Conservation (phyloP, 2,888 invertebrate species). For the Polydrusus tereticollis region DNA sequence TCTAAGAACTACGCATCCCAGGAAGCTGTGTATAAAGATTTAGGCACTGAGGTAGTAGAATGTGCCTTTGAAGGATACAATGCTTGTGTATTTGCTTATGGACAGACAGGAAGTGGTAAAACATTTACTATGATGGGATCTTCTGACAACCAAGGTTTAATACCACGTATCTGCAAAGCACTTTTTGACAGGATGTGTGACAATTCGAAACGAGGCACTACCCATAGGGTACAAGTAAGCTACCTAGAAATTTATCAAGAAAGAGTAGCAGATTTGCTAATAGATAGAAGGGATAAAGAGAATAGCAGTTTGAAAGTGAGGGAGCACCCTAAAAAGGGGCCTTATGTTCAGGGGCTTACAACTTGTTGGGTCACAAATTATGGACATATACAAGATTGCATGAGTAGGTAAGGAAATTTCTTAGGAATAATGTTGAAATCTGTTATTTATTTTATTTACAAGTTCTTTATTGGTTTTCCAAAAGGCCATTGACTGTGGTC, state of each 20-base stretch:
- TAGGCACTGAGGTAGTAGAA: constrained; percentile 83
- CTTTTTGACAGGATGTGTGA: constrained; percentile 86
- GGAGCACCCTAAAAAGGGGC: constrained; percentile 82
- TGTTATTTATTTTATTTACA: too few relatives aligned
- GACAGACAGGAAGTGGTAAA: constrained; percentile 92
- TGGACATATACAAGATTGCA: constrained; percentile 83
- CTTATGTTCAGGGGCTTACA: constrained; percentile 88
- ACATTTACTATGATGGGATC: constrained; percentile 95
- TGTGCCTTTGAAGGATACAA: constrained; percentile 89
- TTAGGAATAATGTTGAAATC: too few relatives aligned
- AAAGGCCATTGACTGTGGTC: too few relatives aligned
- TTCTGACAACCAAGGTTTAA: constrained; percentile 82
- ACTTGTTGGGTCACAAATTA: constrained; percentile 89
- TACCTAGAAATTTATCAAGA: constrained; percentile 76
- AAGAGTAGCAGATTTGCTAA: constrained; percentile 79
- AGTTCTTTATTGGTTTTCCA: too few relatives aligned
- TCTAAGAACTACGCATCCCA: constrained; percentile 84
- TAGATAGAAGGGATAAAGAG: constrained; percentile 66
- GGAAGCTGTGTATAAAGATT: constrained; percentile 83
- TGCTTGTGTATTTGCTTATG: constrained; percentile 92
- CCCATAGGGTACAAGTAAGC: constrained; percentile 87
- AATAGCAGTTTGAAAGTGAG: constrained; percentile 72
- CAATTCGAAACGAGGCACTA: constrained; percentile 84
- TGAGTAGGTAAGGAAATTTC: constrained; percentile 60
- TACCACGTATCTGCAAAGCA: constrained; percentile 88